phyloP scores from a whole-genome alignment of 2,888 invertebrate species.

The Eristalinus aeneus region DNA sequence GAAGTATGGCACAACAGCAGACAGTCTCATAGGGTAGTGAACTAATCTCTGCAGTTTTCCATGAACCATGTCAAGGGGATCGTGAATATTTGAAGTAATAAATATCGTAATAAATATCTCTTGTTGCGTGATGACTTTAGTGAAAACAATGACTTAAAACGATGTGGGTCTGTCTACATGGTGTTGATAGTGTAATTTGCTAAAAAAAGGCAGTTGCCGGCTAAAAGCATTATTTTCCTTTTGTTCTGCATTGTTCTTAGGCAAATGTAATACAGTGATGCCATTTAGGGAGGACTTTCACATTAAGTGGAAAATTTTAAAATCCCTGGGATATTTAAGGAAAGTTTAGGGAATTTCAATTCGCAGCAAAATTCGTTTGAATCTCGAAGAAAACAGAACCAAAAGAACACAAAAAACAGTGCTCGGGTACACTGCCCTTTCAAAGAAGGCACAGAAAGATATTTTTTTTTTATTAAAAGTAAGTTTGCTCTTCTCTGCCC shows the following conservation, averaged over 20 bases:
- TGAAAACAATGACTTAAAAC: background rate
- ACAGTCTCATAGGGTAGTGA: conserved; percentile 10
- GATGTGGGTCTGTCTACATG: background rate
- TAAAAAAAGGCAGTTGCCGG: background rate
- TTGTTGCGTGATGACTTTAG: background rate
- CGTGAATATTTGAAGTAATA: conserved; percentile 15
- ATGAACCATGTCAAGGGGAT: conserved; percentile 11
- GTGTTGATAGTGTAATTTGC: background rate
- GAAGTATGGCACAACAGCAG: conserved; percentile 46
- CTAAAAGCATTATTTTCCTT: background rate
- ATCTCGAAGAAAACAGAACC: no score
- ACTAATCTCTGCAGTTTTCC: conserved; percentile 27
- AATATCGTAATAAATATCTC: conserved; percentile 18
- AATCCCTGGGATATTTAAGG: no score
- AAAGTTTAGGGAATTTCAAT: no score
- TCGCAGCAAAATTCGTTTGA: no score
- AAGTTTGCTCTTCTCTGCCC: no score
- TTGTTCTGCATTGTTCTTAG: no score
- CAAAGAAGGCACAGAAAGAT: no score
- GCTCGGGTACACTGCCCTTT: no score
- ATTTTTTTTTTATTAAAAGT: no score
- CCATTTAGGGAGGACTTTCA: no score
- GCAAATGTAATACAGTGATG: background rate
- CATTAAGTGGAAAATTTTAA: no score
- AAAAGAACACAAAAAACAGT: no score